These are phyloP conservation scores for Pteronura brasiliensis DNA, from an alignment of 2,113 vertebrate species.

Conservation along the genomic window DNA sequence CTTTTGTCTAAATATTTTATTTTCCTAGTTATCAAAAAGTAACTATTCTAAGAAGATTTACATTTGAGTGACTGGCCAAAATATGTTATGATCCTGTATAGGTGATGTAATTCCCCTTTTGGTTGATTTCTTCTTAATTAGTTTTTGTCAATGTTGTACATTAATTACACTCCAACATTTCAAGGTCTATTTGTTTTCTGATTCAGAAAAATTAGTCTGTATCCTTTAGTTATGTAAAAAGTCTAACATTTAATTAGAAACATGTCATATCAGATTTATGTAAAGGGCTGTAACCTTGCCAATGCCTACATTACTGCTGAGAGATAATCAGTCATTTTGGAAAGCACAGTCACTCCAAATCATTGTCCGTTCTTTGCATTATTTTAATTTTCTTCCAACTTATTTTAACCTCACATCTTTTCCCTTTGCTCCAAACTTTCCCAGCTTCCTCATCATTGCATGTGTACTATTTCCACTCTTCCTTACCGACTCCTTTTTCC, in stretches of 20 bases:
- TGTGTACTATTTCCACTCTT: neutral
- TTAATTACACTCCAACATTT: neutral
- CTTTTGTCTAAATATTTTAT: neutral
- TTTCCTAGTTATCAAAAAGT: neutral
- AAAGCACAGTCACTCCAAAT: neutral
- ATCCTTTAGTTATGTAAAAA: constrained; percentile 51
- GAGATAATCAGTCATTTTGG: neutral
- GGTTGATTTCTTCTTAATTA: constrained; percentile 33
- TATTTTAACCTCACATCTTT: neutral
- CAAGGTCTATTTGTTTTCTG: constrained; percentile 53
- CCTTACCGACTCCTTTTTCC: neutral
- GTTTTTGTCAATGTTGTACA: constrained; percentile 18
- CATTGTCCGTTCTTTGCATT: neutral
- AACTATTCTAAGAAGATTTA: constrained; percentile 1
- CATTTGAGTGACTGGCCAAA: neutral
- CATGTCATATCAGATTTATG: constrained; percentile 39
- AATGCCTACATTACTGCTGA: neutral
- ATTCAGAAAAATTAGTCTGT: constrained; percentile 55
- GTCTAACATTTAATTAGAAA: constrained; percentile 38
- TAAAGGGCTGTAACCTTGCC: neutral
- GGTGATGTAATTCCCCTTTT: neutral
- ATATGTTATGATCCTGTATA: neutral
- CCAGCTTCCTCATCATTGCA: neutral
- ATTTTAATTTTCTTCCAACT: neutral
- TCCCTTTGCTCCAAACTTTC: neutral